A percentile compares a stretch with the other conserved stretches of the same genome.
These are phyloP conservation scores for Isoperla grammatica DNA, from an alignment of 2,888 invertebrate genomes.

Conservation along the genomic window DNA sequence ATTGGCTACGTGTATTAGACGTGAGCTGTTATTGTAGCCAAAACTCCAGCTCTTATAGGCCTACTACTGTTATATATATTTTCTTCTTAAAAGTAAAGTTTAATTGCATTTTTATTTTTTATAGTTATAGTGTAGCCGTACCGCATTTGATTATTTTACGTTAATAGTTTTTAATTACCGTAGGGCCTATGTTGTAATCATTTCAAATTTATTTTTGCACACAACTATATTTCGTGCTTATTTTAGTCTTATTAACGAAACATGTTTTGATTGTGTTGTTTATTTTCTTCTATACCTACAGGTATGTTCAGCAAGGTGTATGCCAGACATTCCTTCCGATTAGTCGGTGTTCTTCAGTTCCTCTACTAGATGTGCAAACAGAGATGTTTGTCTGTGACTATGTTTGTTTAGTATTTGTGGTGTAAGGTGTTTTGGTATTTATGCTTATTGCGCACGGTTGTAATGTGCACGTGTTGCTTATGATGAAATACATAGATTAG, in stretches of 20 bases:
- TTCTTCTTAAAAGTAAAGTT: no score
- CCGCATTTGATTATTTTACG: no score
- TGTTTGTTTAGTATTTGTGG: background rate
- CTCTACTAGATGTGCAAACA: background rate
- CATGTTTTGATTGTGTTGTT: background rate
- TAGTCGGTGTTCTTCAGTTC: constrained; percentile 7
- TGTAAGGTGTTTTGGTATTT: background rate
- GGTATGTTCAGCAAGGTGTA: constrained; percentile 14
- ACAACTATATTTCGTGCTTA: background rate
- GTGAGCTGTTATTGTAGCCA: no score
- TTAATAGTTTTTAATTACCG: no score
- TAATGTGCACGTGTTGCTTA: constrained; percentile 27
- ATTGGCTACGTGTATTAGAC: no score
- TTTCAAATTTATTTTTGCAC: no score
- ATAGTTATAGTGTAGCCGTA: no score
- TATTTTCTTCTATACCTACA: constrained; percentile 9
- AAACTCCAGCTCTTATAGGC: no score
- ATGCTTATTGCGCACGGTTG: constrained; percentile 27
- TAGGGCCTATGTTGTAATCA: no score
- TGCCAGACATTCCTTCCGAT: constrained; percentile 11
- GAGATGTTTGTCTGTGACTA: background rate
- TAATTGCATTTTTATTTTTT: no score
- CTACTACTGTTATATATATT: no score
- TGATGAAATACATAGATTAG: background rate
- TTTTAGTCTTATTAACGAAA: constrained; percentile 4